Base-by-base conservation (phyloP, 1,140 invertebrate species). In the Drosophila guanche region DNA sequence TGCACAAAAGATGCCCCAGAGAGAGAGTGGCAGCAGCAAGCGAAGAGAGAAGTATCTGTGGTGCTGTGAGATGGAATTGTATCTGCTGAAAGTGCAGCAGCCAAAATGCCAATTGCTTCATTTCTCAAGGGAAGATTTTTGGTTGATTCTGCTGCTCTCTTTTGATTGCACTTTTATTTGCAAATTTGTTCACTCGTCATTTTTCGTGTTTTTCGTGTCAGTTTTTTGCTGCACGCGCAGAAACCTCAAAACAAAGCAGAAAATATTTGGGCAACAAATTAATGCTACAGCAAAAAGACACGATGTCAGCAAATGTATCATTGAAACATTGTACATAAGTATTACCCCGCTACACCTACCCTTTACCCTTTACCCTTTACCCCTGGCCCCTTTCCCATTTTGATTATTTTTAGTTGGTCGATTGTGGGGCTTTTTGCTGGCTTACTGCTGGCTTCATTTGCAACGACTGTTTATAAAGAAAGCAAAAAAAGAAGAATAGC, bases 231-330 rank as follows among this genome's bases (percentile, higher is more conserved):
- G 51, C 69, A 66, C 61, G 70, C 5, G 81, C 77, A 68, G 29
- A 84, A 83, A 56, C 29, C 52, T 45, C 33, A 41, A 62, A 55
- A 69, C 27, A 53, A 47, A 63, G 52, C 42, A 57, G 62, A 78
- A 53, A 85, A 77, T 60, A 73, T 54, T 54, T 48, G 56, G 60
- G 37, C 56, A 77, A 72, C 76, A 84, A 20, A 20, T 20, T 20
- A 20, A 75, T 63, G 56, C 43, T 63, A 76, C 40, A 20, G 16
- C 16, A 1, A 69, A 86, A 81, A 85, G 67, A 77, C 67, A 80
- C 72, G 60, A 75, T 77, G 81, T 85, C 81, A 85, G 81, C 81
- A 81, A 29, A 65, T 29, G 47, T 37, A 69, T 6, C n/a, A 33
- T 37, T 37, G 33, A 8, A 33, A 4, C 33, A 37, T 37, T 37